Evolutionary conservation across 2,888 invertebrate genomes (phyloP).

Genomic region (Lepeophtheirus nordmannii): DNA sequence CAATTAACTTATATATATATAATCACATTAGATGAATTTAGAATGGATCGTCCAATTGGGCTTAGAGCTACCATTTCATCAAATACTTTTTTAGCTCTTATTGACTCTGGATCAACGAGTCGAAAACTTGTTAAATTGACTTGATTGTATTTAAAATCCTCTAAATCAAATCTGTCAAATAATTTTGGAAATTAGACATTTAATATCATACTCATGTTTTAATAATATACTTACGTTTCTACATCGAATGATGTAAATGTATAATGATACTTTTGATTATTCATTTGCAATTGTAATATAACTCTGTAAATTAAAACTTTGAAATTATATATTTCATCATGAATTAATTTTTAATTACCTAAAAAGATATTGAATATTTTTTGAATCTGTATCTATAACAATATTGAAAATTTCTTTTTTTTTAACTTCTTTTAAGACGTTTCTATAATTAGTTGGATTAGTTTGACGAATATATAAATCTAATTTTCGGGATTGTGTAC

Average conservation of each 20-base stretch:
- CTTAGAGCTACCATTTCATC: neutral
- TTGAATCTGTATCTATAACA: conserved; percentile 36
- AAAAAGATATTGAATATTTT: conserved; percentile 31
- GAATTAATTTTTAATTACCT: neutral
- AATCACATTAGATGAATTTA: neutral
- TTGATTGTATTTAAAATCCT: conserved; percentile 37
- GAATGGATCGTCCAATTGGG: neutral
- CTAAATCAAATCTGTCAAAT: conserved; percentile 29
- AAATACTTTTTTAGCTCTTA: neutral
- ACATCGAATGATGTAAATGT: conserved; percentile 22
- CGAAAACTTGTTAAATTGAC: conserved; percentile 39
- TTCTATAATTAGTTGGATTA: conserved; percentile 32
- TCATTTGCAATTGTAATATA: conserved; percentile 55
- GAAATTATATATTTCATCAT: too few relatives aligned
- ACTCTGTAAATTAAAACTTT: conserved; percentile 4
- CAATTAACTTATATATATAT: neutral
- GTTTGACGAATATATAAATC: conserved; percentile 37
- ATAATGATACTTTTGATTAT: conserved; percentile 48
- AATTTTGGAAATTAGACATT: neutral
- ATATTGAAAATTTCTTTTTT: conserved; percentile 35
- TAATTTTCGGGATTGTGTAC: conserved; percentile 42
- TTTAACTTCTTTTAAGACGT: conserved; percentile 36
- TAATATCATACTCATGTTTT: neutral
- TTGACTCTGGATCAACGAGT: neutral
- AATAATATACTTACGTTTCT: conserved; percentile 11